Evolutionary conservation across 2,113 vertebrate species (phyloP).

Genomic region (Corythaixoides concolor): DNA sequence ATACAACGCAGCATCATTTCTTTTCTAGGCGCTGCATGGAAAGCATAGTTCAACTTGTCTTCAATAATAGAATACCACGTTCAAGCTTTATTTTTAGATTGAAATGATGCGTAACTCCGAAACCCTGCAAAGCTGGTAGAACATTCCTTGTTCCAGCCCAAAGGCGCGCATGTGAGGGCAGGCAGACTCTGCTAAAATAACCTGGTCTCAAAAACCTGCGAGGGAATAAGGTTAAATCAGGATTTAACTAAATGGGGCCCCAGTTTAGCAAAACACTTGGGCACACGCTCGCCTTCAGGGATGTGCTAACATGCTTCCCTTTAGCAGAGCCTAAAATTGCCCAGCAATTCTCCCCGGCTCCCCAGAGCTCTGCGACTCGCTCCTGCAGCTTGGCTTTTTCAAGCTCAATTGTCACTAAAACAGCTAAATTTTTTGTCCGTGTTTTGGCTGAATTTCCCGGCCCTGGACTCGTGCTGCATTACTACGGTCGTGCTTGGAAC

Average conservation of each 20-base stretch:
- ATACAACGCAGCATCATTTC: neutral
- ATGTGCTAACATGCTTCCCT: rapidly evolving
- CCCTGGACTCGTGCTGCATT: rapidly evolving
- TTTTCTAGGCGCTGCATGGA: neutral
- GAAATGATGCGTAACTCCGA: neutral
- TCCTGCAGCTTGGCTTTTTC: neutral
- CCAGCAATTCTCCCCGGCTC: neutral
- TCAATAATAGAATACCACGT: neutral
- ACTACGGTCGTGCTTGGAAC: neutral
- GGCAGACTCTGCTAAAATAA: neutral
- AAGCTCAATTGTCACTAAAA: neutral
- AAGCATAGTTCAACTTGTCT: neutral
- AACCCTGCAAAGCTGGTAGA: neutral
- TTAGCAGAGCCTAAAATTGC: neutral
- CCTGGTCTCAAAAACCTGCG: neutral
- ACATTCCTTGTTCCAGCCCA: neutral
- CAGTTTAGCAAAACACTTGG: neutral
- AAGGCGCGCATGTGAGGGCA: rapidly evolving
- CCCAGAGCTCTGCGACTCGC: neutral
- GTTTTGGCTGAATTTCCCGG: neutral
- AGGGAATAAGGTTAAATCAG: neutral
- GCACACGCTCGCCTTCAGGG: rapidly evolving
- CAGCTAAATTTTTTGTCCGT: rapidly evolving
- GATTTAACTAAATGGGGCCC: neutral
- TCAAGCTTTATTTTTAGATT: conserved; percentile 16